Conservation (phyloP, 2,113 vertebrate species). For the Oryzias javanicus region DNA sequence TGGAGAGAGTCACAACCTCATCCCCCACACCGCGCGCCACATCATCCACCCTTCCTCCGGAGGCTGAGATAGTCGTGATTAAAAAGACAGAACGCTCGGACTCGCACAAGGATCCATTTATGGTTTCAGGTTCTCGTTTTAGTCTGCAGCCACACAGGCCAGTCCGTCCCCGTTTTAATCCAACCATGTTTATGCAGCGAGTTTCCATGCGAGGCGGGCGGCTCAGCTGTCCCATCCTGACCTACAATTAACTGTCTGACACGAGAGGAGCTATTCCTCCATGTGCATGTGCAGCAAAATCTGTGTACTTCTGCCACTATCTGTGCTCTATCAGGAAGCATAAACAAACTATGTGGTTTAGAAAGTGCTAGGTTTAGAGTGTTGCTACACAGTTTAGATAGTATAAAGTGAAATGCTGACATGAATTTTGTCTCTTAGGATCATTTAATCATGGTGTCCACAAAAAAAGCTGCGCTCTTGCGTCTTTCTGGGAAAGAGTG, state of each 20-base stretch:
- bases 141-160: conserved; percentile 3
- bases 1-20: conserved; percentile 40
- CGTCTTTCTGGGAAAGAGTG: conserved; percentile 56
- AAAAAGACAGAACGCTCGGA: conserved; percentile 17
- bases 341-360: conserved; percentile 31
- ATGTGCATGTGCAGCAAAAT: conserved; percentile 36
- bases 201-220: conserved; percentile 26
- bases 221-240: conserved; percentile 38
- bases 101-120: conserved; percentile 17
- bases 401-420: conserved; percentile 17
- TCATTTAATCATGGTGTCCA: conserved; percentile 33
- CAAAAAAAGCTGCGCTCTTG: conserved; percentile 53
- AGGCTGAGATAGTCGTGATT: conserved; percentile 13
- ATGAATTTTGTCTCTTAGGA: conserved; percentile 19
- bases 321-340: conserved; percentile 16
- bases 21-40: conserved; percentile 52
- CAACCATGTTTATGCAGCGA: conserved; percentile 32
- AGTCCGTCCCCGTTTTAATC: not conserved
- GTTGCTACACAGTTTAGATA: conserved; percentile 26
- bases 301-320: conserved; percentile 32
- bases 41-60: conserved; percentile 52
- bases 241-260: conserved; percentile 51
- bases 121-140: conserved; percentile 6
- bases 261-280: conserved; percentile 34
- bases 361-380: conserved; percentile 16